Percentiles rank a stretch among this genome's conserved stretches.
Evolutionary conservation across 1,140 invertebrate species (phyloP).

Genomic region (Lordiphosa stackelbergi): DNA sequence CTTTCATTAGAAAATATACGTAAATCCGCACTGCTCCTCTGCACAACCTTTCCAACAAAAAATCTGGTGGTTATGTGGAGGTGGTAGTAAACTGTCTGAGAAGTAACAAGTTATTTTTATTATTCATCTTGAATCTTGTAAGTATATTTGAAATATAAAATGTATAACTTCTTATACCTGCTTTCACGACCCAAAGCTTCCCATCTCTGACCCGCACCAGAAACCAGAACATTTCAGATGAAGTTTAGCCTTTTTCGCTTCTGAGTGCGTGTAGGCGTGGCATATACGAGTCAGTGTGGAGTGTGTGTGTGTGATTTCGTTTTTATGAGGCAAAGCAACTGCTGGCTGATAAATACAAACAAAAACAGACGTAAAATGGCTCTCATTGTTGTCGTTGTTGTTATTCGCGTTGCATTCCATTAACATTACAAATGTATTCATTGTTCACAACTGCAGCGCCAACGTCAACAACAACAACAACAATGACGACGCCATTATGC

Average conservation of each 20-base stretch:
- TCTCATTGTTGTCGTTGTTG: slow-evolving; percentile 35
- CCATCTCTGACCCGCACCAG: slow-evolving; percentile 2
- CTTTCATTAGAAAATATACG: too few species aligned
- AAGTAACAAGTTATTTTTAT: too few species aligned
- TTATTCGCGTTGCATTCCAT: slow-evolving; percentile 60
- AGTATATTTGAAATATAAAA: too few species aligned
- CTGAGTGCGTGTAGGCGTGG: slow-evolving; percentile 31
- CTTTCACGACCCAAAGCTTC: neutral
- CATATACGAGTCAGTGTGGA: slow-evolving; percentile 1
- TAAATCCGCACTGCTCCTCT: too few species aligned
- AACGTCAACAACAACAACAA: slow-evolving; percentile 25
- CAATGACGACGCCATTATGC: slow-evolving; percentile 38
- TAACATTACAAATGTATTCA: slow-evolving; percentile 74
- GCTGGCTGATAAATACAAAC: slow-evolving; percentile 50
- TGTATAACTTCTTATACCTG: too few species aligned
- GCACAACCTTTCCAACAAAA: too few species aligned
- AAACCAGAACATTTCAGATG: slow-evolving; percentile 16
- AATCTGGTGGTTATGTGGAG: too few species aligned
- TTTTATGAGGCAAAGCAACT: slow-evolving; percentile 24
- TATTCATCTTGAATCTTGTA: too few species aligned
- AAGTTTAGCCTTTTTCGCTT: slow-evolving; percentile 1
- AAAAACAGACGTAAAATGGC: slow-evolving; percentile 51
- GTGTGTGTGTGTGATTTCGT: slow-evolving; percentile 8
- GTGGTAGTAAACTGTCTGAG: too few species aligned
- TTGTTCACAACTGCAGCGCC: slow-evolving; percentile 50